Percentiles rank a stretch among this genome's conserved stretches.
Conservation (phyloP, 2,888 invertebrate genomes). For the Melieria picta region DNA sequence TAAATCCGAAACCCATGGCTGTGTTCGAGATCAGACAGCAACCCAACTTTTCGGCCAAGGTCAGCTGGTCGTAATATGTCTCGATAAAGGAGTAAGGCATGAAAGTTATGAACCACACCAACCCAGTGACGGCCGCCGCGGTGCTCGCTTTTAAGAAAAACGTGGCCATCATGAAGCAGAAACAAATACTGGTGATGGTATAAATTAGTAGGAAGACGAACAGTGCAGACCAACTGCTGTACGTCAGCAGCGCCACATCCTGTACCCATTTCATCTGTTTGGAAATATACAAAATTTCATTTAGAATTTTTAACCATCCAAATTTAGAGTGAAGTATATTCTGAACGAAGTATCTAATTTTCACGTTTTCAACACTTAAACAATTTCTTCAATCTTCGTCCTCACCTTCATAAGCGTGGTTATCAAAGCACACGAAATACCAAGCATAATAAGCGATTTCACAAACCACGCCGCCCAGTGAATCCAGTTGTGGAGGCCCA, state of each 20-base stretch:
- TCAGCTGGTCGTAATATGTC: conserved; percentile 74
- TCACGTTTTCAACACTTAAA: no score
- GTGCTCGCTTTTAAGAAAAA: conserved; percentile 85
- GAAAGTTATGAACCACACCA: conserved; percentile 80
- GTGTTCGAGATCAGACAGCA: conserved; percentile 79
- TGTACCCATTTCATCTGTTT: conserved; percentile 69
- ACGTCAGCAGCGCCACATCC: conserved; percentile 73
- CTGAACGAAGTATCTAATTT: no score
- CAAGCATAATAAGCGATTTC: conserved; percentile 77
- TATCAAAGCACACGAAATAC: conserved; percentile 71
- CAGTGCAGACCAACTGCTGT: conserved; percentile 74
- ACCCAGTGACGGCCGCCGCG: conserved; percentile 79
- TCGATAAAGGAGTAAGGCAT: conserved; percentile 77
- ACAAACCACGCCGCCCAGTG: conserved; percentile 90
- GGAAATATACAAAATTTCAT: conserved; percentile 58
- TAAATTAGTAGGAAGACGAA: conserved; percentile 79
- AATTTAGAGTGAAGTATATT: no score
- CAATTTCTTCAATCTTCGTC: background rate
- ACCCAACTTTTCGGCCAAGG: conserved; percentile 70
- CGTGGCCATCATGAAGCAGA: conserved; percentile 82
- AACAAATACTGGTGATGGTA: conserved; percentile 75
- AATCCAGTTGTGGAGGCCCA: conserved; percentile 85
- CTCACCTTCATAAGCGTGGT: conserved; percentile 71
- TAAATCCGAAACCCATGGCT: conserved; percentile 83
- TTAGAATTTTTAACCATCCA: conserved; percentile 59